Percentiles rank a stretch among this genome's conserved stretches.
Conservation (phyloP, 2,888 invertebrate species). For the Chouioia cunea region DNA sequence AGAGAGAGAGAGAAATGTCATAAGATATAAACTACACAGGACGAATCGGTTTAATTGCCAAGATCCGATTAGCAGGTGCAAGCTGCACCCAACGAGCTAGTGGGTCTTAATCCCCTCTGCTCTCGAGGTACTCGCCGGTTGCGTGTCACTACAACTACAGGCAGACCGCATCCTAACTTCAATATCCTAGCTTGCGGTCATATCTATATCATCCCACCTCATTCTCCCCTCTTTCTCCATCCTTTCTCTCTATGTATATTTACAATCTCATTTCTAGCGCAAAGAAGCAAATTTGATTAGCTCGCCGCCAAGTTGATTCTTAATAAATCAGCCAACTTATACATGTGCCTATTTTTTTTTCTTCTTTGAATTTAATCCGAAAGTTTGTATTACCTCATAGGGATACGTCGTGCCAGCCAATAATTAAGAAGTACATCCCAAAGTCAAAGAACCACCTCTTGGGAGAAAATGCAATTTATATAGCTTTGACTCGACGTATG, state of each 20-base stretch:
- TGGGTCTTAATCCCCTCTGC: constrained; percentile 19
- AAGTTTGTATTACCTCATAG: constrained; percentile 21
- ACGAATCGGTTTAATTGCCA: constrained; percentile 34
- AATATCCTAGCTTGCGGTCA: not conserved
- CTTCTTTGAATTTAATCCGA: constrained; percentile 21
- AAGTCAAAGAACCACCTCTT: not conserved
- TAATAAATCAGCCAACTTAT: constrained; percentile 17
- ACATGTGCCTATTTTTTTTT: not conserved
- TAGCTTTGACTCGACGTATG: constrained; percentile 53
- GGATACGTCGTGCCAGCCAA: not conserved
- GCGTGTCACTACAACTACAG: not conserved
- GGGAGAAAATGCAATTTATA: constrained; percentile 17
- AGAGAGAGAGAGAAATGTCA: constrained; percentile 19
- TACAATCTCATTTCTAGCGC: constrained; percentile 6
- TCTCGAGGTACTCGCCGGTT: not conserved
- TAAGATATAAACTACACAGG: constrained; percentile 41
- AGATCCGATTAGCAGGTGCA: constrained; percentile 37
- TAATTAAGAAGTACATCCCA: constrained; percentile 21
- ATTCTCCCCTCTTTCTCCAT: constrained; percentile 12
- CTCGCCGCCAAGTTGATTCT: too few species aligned
- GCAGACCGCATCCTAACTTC: not conserved
- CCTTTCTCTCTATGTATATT: constrained; percentile 23
- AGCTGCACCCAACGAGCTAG: constrained; percentile 3
- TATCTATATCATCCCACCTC: constrained; percentile 11
- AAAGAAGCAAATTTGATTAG: constrained; percentile 26